Evolutionary conservation across 2,113 vertebrate species (phyloP).

Genomic region (Cyprinodon variegatus): DNA sequence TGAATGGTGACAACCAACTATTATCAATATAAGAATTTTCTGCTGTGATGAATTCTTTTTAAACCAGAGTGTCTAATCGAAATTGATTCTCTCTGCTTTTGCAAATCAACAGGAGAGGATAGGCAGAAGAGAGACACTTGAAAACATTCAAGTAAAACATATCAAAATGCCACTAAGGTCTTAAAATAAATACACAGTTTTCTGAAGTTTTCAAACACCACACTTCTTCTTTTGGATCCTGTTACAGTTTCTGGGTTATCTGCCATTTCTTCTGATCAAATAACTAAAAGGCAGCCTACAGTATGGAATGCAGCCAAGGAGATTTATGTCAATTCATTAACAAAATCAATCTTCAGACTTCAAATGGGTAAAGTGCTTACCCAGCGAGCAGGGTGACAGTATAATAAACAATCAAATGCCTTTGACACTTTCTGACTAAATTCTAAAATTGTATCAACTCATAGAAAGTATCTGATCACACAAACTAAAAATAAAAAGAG

Average conservation of each 20-base stretch:
- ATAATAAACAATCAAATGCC: background rate
- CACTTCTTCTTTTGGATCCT: constrained; percentile 2
- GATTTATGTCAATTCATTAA: background rate
- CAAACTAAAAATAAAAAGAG: background rate
- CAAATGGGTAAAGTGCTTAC: background rate
- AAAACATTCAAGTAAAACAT: constrained; percentile 39
- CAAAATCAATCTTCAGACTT: background rate
- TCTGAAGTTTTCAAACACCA: constrained; percentile 21
- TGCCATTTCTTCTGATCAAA: constrained; percentile 3
- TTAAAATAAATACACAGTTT: constrained; percentile 24
- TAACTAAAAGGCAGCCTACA: background rate
- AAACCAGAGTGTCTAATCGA: constrained; percentile 49
- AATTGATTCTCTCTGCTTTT: constrained; percentile 47
- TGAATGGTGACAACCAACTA: constrained; percentile 69
- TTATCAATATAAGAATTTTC: constrained; percentile 70
- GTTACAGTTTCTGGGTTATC: constrained; percentile 31
- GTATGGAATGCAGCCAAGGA: background rate
- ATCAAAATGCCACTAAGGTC: constrained; percentile 21
- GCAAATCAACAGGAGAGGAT: constrained; percentile 40
- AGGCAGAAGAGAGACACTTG: constrained; percentile 28
- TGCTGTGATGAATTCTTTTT: constrained; percentile 63
- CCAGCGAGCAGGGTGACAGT: background rate
- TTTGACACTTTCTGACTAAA: background rate
- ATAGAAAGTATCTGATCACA: background rate
- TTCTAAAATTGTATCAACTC: background rate